Conservation (phyloP, 2,797 vertebrate species). For the Malurus splendens region DNA sequence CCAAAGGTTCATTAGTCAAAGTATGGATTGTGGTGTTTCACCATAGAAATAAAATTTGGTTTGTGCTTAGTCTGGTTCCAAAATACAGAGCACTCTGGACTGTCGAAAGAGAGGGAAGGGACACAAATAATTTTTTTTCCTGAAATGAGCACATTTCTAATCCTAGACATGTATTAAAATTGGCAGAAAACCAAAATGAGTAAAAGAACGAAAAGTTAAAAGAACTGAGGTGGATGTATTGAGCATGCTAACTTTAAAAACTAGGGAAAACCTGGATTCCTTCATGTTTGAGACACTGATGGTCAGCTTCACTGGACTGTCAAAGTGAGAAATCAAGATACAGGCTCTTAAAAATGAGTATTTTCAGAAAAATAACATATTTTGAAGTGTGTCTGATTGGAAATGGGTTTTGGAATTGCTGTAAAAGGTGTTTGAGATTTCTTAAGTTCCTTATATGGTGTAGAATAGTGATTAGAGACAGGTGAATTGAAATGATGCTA, state of each 20-base stretch:
- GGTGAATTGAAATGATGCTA: not conserved
- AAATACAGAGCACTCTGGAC: not conserved
- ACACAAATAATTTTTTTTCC: not conserved
- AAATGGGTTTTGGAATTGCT: not conserved
- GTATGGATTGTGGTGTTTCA: not conserved
- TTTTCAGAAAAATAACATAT: not conserved
- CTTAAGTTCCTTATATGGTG: not conserved
- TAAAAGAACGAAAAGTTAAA: not conserved
- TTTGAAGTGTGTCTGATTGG: not conserved
- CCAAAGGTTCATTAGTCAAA: not conserved
- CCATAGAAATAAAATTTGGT: not conserved
- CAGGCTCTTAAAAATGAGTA: fast-evolving
- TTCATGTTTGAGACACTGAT: not conserved
- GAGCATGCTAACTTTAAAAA: not conserved
- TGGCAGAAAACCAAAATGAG: fast-evolving
- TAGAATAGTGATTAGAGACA: not conserved
- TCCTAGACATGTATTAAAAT: not conserved
- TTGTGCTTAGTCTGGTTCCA: not conserved
- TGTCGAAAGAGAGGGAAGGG: not conserved
- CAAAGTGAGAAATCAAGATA: not conserved
- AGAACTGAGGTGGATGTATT: not conserved
- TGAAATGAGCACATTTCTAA: not conserved
- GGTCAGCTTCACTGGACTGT: not conserved
- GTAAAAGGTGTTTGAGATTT: not conserved
- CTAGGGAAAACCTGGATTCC: not conserved